These are phyloP conservation scores for Zeugodacus cucurbitae DNA, from an alignment of 1,140 invertebrate genomes.

Conservation along the genomic window DNA sequence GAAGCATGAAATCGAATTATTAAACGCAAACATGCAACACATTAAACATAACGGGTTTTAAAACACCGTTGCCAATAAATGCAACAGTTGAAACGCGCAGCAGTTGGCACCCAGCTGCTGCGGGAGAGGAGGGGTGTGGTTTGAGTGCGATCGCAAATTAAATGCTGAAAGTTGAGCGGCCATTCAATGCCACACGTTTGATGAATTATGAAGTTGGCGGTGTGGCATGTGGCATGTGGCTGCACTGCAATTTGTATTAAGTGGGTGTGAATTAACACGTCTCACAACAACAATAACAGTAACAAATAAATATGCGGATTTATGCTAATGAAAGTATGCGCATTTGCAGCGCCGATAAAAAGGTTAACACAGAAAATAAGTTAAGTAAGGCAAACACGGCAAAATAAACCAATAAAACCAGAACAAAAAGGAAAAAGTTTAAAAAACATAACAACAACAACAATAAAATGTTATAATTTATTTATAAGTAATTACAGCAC, in stretches of 20 bases:
- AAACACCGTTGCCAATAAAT: too few species aligned
- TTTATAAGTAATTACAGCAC: conserved; percentile 32
- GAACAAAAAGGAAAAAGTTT: neutral
- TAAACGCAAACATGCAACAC: neutral
- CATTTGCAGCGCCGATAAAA: neutral
- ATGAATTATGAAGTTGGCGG: neutral
- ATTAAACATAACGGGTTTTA: neutral
- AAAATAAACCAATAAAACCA: neutral
- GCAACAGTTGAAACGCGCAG: neutral
- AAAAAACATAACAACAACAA: neutral
- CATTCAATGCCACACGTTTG: neutral
- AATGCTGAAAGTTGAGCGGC: neutral
- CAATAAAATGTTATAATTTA: neutral
- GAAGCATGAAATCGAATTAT: neutral
- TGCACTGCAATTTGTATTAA: neutral
- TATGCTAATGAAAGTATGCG: neutral
- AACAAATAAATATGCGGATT: neutral
- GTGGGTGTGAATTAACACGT: conserved; percentile 10
- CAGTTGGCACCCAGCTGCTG: neutral
- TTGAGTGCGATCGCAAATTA: neutral
- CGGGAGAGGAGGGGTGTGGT: too few species aligned
- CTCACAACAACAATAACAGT: neutral
- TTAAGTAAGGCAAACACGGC: neutral
- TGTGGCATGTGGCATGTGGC: neutral
- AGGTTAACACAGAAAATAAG: conserved; percentile 14